Evolutionary conservation across 1,140 invertebrate genomes (phyloP), one percentile per base, ranked within the genome.

Genomic region (Aphidius gifuensis): DNA sequence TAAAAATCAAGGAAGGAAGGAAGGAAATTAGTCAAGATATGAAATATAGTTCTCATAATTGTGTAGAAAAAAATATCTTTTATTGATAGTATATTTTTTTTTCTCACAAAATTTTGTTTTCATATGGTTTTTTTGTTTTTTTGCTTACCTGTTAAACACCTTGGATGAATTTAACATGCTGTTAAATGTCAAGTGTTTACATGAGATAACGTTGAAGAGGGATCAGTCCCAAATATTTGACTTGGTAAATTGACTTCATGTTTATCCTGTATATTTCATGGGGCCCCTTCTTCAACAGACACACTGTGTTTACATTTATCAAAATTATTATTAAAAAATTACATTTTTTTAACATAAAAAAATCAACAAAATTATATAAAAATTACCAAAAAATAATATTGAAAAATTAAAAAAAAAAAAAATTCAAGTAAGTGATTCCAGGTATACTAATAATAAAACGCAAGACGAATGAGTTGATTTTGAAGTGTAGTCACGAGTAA

Each of bases 211-310:
- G 67, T 63, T 32, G 50, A 43, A 56, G 42, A 45, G 62, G 60
- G 49, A 61, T 65, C 65, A 66, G 71, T 64, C 64, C 70, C 75
- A 80, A 79, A 81, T 80, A 80, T 81, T 81, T 79, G 75, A 72
- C 65, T 73, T 69, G 70, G 66, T 73, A 75, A 75, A 73, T 72
- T 68, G 71, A 71, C 70, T 69, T 63, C 16, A 23, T 74, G 71
- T 77, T 77, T 79, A 65, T 70, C 73, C 71, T 75, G 68, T 71
- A 16, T 62, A 3, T 32, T 32, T 32, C 23, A 32, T 3, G 23
- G 23, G 6, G 6, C 11, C 16, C 5, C 38, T 60, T 49, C 4
- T 32, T 32, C 23, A 32, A 32, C 23, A 32, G 23, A 32, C 23
- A 32, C 23, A 32, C 23, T 32, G 23, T 32, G 23, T 32, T 32